Conservation (phyloP, 2,888 invertebrate genomes). For the Caenorhabditis imperialis region DNA sequence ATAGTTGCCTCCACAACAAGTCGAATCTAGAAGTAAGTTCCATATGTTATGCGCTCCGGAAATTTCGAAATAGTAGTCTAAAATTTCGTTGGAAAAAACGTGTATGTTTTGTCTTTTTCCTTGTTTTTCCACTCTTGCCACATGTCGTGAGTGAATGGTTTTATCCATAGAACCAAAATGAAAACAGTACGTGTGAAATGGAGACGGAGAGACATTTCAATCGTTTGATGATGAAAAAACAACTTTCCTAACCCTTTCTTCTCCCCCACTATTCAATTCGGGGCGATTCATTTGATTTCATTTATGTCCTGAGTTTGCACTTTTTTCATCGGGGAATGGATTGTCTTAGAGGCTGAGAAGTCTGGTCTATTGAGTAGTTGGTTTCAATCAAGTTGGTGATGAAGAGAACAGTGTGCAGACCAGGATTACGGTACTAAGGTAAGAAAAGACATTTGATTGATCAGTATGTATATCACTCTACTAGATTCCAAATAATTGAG, state of each 20-base stretch:
- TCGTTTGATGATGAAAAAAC: too few relatives aligned
- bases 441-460: too few relatives aligned
- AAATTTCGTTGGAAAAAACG: background rate
- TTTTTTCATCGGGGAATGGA: conserved; percentile 22
- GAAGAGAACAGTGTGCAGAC: conserved; percentile 49
- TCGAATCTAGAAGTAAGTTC: conserved; percentile 75
- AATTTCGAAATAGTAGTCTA: too few relatives aligned
- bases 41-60: too few relatives aligned
- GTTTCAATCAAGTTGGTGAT: conserved; percentile 47
- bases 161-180: background rate
- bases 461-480: too few relatives aligned
- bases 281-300: conserved; percentile 5
- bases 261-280: conserved; percentile 13
- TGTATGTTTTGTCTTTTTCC: background rate
- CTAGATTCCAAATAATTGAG: too few relatives aligned
- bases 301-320: conserved; percentile 55
- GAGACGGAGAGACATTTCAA: background rate
- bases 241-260: too few relatives aligned
- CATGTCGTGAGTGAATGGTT: conserved; percentile 1
- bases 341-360: conserved; percentile 1
- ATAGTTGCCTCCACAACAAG: conserved; percentile 76
- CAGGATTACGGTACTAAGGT: conserved; percentile 29
- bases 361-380: conserved; percentile 10
- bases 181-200: background rate
- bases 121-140: background rate